Evolutionary conservation across 64 coral and sea anemone genomes (phyloP).

Genomic region (Dendronephthya gigantea): DNA sequence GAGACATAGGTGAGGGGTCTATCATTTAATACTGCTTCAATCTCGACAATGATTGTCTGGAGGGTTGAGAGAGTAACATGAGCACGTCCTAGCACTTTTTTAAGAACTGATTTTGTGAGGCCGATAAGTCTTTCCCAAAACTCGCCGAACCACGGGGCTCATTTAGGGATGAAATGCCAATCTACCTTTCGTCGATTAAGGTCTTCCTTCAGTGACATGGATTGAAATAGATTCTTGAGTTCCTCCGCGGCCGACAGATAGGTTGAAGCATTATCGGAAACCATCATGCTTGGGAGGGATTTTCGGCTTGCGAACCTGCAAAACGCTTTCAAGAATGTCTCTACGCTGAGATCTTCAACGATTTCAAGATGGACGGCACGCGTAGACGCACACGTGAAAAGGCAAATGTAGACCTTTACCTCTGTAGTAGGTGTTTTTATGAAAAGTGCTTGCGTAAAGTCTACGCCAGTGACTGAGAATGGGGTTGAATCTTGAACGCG

Average conservation of each 20-base stretch:
- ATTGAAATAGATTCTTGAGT: background rate
- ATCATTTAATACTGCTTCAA: background rate
- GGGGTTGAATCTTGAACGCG: background rate
- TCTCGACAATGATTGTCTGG: background rate
- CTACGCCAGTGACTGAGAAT: background rate
- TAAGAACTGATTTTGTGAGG: background rate
- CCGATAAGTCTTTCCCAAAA: conserved; percentile 12
- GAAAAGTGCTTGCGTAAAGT: background rate
- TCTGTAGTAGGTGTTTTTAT: background rate
- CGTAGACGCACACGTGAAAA: background rate
- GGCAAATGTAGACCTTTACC: background rate
- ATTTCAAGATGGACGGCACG: background rate
- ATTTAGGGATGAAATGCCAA: background rate
- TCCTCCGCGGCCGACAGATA: background rate
- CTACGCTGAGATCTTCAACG: background rate
- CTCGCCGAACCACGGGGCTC: background rate
- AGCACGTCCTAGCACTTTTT: background rate
- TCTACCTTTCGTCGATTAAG: background rate
- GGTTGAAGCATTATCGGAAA: background rate
- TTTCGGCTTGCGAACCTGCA: background rate
- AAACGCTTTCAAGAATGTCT: background rate
- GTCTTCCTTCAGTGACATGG: background rate
- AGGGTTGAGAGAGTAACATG: background rate
- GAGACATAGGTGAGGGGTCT: background rate
- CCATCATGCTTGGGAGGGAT: background rate